Evolutionary conservation across 2,113 vertebrate species (phyloP).

Genomic region (Agapornis roseicollis): DNA sequence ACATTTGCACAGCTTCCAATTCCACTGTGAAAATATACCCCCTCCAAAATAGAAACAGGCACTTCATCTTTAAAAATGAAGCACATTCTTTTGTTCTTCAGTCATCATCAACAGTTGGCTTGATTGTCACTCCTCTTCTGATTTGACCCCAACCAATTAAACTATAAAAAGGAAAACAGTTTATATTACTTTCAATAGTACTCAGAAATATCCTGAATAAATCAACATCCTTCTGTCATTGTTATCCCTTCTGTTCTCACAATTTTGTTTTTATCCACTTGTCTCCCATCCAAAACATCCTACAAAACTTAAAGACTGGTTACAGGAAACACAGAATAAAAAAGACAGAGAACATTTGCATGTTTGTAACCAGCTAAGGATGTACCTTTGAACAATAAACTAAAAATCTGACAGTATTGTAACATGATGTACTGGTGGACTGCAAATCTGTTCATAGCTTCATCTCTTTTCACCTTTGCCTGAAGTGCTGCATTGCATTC

Average conservation of each 20-base stretch:
- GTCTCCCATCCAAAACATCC: not conserved
- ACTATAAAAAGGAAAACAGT: slow-evolving; percentile 72
- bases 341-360: not conserved
- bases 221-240: not conserved
- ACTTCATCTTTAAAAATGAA: slow-evolving; percentile 53
- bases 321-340: not conserved
- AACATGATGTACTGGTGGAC: not conserved
- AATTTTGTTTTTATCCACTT: not conserved
- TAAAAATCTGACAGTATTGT: not conserved
- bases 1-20: slow-evolving; percentile 56
- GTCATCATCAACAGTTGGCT: slow-evolving; percentile 96
- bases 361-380: not conserved
- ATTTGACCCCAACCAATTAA: slow-evolving; percentile 99
- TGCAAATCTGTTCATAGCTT: not conserved
- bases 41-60: slow-evolving; percentile 47
- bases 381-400: not conserved
- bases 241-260: not conserved
- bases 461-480: not conserved
- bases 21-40: slow-evolving; percentile 63
- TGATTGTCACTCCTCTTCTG: slow-evolving; percentile 98
- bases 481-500: not conserved
- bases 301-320: not conserved
- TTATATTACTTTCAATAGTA: not conserved
- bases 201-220: not conserved
- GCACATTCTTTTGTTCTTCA: slow-evolving; percentile 73